Evolutionary conservation across 1,140 invertebrate genomes (phyloP).

Genomic region (Drosophila suzukii): DNA sequence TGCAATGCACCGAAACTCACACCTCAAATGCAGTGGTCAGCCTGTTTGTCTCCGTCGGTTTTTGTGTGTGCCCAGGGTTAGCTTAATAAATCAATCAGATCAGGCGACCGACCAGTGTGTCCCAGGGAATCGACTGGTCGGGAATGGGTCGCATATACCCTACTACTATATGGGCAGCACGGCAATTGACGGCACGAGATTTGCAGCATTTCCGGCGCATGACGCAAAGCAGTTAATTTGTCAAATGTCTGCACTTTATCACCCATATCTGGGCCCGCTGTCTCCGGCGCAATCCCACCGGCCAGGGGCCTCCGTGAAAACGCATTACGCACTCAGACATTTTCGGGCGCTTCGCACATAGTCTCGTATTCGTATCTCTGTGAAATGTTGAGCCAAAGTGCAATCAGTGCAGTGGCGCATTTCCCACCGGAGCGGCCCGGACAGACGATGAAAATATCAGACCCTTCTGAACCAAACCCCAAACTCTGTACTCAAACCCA

Average conservation of each 20-base stretch:
- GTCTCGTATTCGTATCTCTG: slow-evolving; percentile 45
- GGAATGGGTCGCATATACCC: not conserved
- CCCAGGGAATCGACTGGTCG: slow-evolving; percentile 10
- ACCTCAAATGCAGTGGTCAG: slow-evolving; percentile 12
- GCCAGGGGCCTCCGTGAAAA: slow-evolving; percentile 53
- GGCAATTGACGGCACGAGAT: slow-evolving; percentile 61
- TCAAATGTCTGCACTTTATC: slow-evolving; percentile 84
- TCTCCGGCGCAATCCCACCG: slow-evolving; percentile 6
- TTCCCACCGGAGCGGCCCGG: slow-evolving; percentile 66
- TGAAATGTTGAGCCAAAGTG: slow-evolving; percentile 80
- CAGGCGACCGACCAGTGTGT: not conserved
- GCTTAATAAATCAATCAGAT: slow-evolving; percentile 60
- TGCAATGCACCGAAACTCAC: slow-evolving; percentile 17
- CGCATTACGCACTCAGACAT: slow-evolving; percentile 80
- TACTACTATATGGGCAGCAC: slow-evolving; percentile 9
- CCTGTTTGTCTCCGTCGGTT: slow-evolving; percentile 1
- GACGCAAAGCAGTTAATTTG: slow-evolving; percentile 81
- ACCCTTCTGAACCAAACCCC: slow-evolving; percentile 7
- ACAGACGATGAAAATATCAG: slow-evolving; percentile 55
- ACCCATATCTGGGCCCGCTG: slow-evolving; percentile 70
- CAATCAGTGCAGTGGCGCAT: slow-evolving; percentile 80
- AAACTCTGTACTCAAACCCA: not conserved
- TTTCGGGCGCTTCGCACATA: slow-evolving; percentile 42
- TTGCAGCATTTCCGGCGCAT: slow-evolving; percentile 76
- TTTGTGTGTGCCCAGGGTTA: not conserved